phyloP scores from a whole-genome alignment of 2,797 vertebrate species.

The Vipera latastei region DNA sequence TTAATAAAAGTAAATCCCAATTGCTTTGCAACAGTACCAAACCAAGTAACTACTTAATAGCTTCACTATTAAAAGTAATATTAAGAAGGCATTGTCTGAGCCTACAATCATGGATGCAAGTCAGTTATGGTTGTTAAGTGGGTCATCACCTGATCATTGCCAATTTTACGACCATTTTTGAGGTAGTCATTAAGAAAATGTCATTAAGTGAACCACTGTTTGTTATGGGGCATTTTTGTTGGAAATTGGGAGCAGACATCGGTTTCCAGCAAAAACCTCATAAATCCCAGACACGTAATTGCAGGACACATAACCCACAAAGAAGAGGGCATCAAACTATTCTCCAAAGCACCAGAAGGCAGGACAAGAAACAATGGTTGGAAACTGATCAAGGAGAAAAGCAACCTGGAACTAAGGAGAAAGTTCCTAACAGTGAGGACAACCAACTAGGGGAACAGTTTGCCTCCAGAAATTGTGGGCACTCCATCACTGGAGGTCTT shows the following conservation, averaged over 20 bases:
- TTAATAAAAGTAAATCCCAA: not conserved
- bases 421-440: too few relatives aligned
- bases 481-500: too few relatives aligned
- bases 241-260: not conserved
- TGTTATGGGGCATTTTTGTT: not conserved
- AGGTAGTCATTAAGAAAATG: not conserved
- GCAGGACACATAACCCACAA: too few relatives aligned
- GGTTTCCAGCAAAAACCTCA: not conserved
- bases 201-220: not conserved
- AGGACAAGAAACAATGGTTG: too few relatives aligned
- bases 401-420: too few relatives aligned
- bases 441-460: too few relatives aligned
- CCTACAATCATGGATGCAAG: not conserved
- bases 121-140: not conserved
- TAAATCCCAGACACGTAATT: not conserved
- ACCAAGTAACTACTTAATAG: not conserved
- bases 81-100: not conserved
- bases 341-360: too few relatives aligned
- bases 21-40: not conserved
- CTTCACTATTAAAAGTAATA: not conserved
- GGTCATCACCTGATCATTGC: not conserved
- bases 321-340: too few relatives aligned
- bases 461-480: too few relatives aligned
- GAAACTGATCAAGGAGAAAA: too few relatives aligned
- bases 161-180: not conserved